phyloP scores from a whole-genome alignment of 2,797 vertebrate species.

The Salmo trutta region DNA sequence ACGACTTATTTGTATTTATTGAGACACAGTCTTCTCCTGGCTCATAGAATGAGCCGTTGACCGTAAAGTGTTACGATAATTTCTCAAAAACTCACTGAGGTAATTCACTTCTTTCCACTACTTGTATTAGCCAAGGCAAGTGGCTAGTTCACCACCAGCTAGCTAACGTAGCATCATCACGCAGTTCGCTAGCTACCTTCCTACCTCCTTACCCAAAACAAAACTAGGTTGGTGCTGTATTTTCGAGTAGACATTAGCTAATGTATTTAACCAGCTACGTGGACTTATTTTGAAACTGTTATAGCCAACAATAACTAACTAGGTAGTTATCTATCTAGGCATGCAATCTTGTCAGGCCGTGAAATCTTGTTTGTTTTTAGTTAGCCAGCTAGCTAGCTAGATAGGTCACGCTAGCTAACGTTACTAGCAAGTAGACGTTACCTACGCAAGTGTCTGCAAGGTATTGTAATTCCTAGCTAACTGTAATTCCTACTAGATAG shows the following conservation, averaged over 20 bases:
- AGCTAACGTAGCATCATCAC: neutral
- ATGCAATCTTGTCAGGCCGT: neutral
- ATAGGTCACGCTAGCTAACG: neutral
- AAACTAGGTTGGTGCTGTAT: slow-evolving; percentile 1
- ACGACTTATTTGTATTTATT: neutral
- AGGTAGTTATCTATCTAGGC: slow-evolving; percentile 31
- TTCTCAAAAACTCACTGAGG: slow-evolving; percentile 8
- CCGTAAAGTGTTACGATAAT: neutral
- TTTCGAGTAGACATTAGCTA: neutral
- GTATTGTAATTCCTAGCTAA: neutral
- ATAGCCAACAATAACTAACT: neutral
- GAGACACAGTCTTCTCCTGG: neutral
- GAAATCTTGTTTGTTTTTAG: neutral
- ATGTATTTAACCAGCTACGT: neutral
- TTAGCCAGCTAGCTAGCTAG: neutral
- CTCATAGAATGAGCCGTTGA: neutral
- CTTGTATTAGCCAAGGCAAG: neutral
- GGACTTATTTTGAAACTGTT: neutral
- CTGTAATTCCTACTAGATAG: neutral
- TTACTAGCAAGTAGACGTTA: neutral
- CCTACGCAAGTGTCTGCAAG: neutral
- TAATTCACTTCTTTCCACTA: neutral
- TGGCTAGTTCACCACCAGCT: neutral
- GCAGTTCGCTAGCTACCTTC: neutral
- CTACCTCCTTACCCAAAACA: neutral